These are phyloP conservation scores for Mylabris phalerata DNA, from an alignment of 1,140 invertebrate species.

Conservation along the genomic window DNA sequence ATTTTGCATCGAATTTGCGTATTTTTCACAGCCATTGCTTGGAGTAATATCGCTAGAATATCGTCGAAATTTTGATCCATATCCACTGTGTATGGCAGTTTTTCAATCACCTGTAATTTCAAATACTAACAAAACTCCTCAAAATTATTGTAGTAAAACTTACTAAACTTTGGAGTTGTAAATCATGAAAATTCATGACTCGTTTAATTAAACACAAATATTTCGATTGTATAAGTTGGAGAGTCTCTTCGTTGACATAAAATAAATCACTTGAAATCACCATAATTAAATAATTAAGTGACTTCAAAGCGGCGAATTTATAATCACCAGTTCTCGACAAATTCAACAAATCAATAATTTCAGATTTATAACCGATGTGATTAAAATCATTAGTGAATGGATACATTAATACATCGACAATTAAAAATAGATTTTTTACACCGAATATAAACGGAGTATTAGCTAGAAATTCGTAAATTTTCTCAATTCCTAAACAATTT, in stretches of 20 bases:
- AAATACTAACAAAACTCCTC: no score
- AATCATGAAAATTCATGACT: slow-evolving; percentile 17
- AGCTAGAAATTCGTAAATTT: slow-evolving; percentile 17
- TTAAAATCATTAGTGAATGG: slow-evolving; percentile 4
- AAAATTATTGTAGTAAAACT: no score
- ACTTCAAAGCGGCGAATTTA: no score
- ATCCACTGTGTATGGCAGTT: no score
- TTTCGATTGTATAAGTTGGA: background rate
- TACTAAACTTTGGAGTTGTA: slow-evolving; percentile 18
- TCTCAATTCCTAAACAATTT: slow-evolving; percentile 16
- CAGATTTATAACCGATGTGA: background rate
- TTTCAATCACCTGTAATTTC: no score
- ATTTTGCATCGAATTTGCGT: slow-evolving; percentile 6
- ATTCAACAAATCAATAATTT: slow-evolving; percentile 16
- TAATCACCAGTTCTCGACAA: no score
- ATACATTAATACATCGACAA: slow-evolving; percentile 26
- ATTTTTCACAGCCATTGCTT: slow-evolving; percentile 11
- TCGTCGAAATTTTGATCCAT: background rate
- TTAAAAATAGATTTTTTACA: slow-evolving; percentile 23
- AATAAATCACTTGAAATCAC: no score
- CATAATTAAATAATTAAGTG: no score
- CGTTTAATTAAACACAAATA: background rate
- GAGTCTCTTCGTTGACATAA: no score
- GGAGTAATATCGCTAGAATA: slow-evolving; percentile 15
- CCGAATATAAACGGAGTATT: slow-evolving; percentile 16